Base-by-base conservation (phyloP, 1,140 invertebrate species). In the Ips typographus region DNA sequence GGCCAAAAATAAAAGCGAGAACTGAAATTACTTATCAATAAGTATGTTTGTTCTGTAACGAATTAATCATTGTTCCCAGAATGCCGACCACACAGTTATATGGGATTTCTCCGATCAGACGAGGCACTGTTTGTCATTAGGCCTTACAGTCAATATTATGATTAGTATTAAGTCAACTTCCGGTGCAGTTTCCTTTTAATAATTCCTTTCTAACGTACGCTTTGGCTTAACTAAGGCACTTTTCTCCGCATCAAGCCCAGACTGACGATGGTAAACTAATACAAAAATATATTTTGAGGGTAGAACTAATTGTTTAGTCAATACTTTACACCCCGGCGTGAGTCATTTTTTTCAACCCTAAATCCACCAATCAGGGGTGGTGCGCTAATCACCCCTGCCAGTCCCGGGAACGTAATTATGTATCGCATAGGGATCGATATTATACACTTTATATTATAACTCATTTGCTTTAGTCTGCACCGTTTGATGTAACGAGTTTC, bases 251-350 rank as follows among this genome's bases (percentile, higher is more conserved):
- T 22, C 4, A 49, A 62, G 22, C 22, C 22, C 49, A 3, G 49
- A 40, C 61, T 8, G 52, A 47, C 43, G 4, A 59, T 61, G 51
- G 55, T 64, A 64, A 70, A 71, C 72, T 71, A 74, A 74, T 70
- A 74, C 70, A 74, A 71, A 71, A 74, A 74, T 72, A 73, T 70
- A 72, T 74, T 72, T 73, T 74, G 59, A 71, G 72, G 70, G 74
- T 74, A 77, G 75, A 77, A 76, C 78, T 80, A 80, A 80, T 80
- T 80, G 79, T 80, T 80, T 80, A 79, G 78, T 80, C 79, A 79
- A 80, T 80, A 79, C 78, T 78, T 80, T 80, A 80, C 78, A 80
- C 79, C 78, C 79, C 78, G 76, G 78, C 78, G 79, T 80, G 78
- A 80, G 78, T 80, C 79, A 80, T 79, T 79, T 77, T 78, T 80